These are phyloP conservation scores for Actenoides hombroni DNA, from an alignment of 2,113 vertebrate species.

Conservation along the genomic window DNA sequence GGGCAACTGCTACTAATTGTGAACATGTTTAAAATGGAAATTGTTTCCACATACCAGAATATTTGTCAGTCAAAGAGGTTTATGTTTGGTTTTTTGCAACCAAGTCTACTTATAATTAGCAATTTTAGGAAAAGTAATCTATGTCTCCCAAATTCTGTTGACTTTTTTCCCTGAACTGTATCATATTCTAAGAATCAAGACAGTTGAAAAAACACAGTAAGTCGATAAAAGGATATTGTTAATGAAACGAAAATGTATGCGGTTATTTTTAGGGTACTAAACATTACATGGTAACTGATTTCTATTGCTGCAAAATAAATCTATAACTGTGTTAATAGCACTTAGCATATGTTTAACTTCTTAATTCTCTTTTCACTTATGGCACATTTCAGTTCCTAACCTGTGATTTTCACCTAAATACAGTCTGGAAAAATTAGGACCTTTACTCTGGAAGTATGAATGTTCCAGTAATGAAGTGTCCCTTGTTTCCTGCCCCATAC, in stretches of 20 bases:
- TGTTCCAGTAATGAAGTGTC: constrained; percentile 4
- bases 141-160: not conserved
- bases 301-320: not conserved
- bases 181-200: not conserved
- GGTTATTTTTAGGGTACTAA: not conserved
- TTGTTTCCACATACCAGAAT: not conserved
- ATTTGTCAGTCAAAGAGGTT: not conserved
- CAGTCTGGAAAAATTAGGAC: not conserved
- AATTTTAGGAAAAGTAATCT: not conserved
- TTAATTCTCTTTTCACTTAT: constrained; percentile 40
- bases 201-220: not conserved
- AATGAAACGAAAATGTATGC: not conserved
- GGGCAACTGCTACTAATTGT: not conserved
- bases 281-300: not conserved
- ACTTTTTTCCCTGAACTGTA: not conserved
- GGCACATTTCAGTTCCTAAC: not conserved
- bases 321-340: not conserved
- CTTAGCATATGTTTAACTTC: not conserved
- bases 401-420: constrained; percentile 17
- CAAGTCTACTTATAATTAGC: not conserved
- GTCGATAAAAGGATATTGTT: not conserved
- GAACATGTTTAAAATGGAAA: not conserved
- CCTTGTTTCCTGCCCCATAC: not conserved
- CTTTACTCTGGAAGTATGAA: not conserved
- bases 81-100: not conserved